These are phyloP conservation scores for Nestor notabilis DNA, from an alignment of 2,113 vertebrate genomes.

Conservation along the genomic window DNA sequence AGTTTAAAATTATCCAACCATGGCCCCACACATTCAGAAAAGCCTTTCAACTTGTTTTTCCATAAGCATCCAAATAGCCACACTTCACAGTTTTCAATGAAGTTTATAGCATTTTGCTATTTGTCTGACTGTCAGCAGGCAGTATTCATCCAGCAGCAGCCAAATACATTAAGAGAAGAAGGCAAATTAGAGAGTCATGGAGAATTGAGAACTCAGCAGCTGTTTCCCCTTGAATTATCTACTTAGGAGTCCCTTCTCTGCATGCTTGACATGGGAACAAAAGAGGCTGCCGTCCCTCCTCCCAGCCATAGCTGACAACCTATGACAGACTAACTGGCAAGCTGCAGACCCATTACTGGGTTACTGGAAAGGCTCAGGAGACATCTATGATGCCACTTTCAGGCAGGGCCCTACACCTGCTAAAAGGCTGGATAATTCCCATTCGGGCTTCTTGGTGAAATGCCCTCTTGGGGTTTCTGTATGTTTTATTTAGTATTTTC, in stretches of 20 bases:
- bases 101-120: background rate
- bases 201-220: conserved; percentile 58
- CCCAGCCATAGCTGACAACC: conserved; percentile 52
- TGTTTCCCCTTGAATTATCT: conserved; percentile 59
- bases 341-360: conserved; percentile 43
- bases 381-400: conserved; percentile 35
- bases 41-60: background rate
- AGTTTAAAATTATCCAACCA: background rate
- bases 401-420: conserved; percentile 34
- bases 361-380: conserved; percentile 48
- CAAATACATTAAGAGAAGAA: background rate
- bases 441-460: background rate
- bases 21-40: background rate
- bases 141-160: background rate
- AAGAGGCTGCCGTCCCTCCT: conserved; percentile 39
- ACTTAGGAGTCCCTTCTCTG: conserved; percentile 36
- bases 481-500: conserved; percentile 57
- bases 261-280: conserved; percentile 46
- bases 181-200: conserved; percentile 20
- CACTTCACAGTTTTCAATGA: background rate
- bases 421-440: conserved; percentile 50
- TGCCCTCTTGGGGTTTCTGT: conserved; percentile 23
- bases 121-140: background rate
- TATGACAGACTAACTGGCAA: conserved; percentile 57
- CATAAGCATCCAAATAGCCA: background rate